Evolutionary conservation across 92 coral and sea anemone genomes (phyloP), one percentile per base, ranked within the genome.

Genomic region (Diadumene lineata): DNA sequence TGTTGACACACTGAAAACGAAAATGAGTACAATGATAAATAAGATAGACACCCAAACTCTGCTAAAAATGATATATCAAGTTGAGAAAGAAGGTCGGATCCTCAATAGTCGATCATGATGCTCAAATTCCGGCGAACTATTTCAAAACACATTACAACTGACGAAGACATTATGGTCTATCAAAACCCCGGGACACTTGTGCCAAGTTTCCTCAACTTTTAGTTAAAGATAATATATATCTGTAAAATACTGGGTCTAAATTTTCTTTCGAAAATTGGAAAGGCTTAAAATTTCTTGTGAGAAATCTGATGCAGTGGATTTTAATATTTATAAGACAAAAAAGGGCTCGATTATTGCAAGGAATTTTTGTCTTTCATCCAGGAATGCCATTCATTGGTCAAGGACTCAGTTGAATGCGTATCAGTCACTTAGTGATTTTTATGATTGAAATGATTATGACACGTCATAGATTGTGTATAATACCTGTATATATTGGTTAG

Each of bases 401-500:
- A 15, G 38, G 16, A 21, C n/a, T 19, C n/a, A 1, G 11, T 62
- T 62, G 28, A 1, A 30, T 60, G 16, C 65, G 30, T 11, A 31
- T 1, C 25, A 31, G 1, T 28, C 18, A 62, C 43, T 9, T 23
- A 62, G 68, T 62, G 68, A 62, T 62, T 62, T 58, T 62, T 62
- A 29, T 62, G 68, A 62, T 62, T 62, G 23, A 62, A 62, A 11
- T 62, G 68, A 62, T 62, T 62, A 28, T 21, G 68, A 30, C 43
- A 62, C 31, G 32, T 22, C 30, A 60, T 28, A 62, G 68, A 62
- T 62, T 15, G 31, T 62, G 68, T 62, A 62, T 62, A 62, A 62
- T 62, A 62, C 31, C n/a, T 62, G 68, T 62, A 62, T 62, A 62
- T 62, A 62, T 38, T 1, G 68, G 68, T 62, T 62, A 62, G 68